A percentile compares a stretch with the other conserved stretches of the same genome.
Conservation (phyloP, 1,140 invertebrate genomes). For the Bemisia tabaci region DNA sequence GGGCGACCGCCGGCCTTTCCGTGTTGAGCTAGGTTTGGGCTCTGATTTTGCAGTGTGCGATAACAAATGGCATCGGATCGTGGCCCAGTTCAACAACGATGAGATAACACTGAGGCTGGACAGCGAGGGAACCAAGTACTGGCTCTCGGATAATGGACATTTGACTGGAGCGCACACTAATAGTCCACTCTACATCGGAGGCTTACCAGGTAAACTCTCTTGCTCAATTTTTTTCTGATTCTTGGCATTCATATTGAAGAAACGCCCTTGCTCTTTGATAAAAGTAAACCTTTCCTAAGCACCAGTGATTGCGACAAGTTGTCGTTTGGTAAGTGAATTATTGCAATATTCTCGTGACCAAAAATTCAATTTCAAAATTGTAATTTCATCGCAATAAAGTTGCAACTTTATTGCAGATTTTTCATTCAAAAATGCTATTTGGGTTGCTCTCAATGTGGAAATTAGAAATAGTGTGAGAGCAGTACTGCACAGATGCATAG, state of each 20-base stretch:
- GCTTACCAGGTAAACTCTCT: conserved; percentile 55
- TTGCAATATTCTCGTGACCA: no score
- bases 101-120: conserved; percentile 60
- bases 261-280: not conserved
- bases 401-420: no score
- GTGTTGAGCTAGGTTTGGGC: conserved; percentile 40
- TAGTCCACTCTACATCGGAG: conserved; percentile 67
- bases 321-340: no score
- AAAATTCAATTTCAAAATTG: conserved; percentile 1
- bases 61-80: conserved; percentile 73
- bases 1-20: conserved; percentile 43
- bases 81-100: conserved; percentile 53
- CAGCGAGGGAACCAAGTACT: conserved; percentile 39
- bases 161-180: conserved; percentile 34
- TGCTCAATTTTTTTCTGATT: conserved; percentile 8
- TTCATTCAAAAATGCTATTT: no score
- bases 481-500: no score
- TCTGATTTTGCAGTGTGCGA: conserved; percentile 59
- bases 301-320: no score
- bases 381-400: no score
- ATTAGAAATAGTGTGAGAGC: no score
- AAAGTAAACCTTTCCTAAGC: no score
- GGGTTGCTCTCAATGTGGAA: no score
- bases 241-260: not conserved
- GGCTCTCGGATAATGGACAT: conserved; percentile 33